Conservation (phyloP, 1,140 invertebrate species). For the Aphidius ervi region DNA sequence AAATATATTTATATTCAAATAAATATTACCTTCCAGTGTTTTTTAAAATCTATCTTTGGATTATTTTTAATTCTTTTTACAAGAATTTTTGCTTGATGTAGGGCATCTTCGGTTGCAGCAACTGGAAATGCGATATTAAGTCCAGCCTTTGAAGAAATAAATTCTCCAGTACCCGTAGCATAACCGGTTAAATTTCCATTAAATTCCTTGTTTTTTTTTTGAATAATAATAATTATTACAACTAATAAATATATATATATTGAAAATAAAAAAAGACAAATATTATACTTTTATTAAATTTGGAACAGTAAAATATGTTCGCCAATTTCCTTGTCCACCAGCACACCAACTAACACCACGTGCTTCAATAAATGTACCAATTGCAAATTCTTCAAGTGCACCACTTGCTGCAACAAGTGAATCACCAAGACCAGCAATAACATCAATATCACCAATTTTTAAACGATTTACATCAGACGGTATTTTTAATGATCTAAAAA, state of each 20-base stretch:
- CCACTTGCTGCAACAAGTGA: conserved; percentile 74
- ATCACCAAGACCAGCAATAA: conserved; percentile 75
- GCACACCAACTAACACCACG: conserved; percentile 74
- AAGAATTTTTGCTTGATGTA: conserved; percentile 62
- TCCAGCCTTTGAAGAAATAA: conserved; percentile 60
- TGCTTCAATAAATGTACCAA: conserved; percentile 71
- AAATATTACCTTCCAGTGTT: conserved; percentile 70
- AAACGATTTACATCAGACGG: background rate
- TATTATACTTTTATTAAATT: conserved; percentile 63
- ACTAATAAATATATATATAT: background rate
- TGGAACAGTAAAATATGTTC: conserved; percentile 65
- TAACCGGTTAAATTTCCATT: conserved; percentile 65
- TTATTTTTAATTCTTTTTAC: conserved; percentile 68
- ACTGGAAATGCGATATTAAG: conserved; percentile 70
- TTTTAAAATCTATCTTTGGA: conserved; percentile 58
- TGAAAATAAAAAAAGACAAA: background rate
- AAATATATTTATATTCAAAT: background rate
- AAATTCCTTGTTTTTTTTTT: conserved; percentile 48
- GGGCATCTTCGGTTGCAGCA: conserved; percentile 67
- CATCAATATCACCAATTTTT: conserved; percentile 70
- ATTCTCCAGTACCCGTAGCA: conserved; percentile 67
- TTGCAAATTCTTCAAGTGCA: conserved; percentile 66
- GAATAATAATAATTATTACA: no score
- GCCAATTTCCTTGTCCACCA: conserved; percentile 67
- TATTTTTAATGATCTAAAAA: background rate